Conservation (phyloP, 2,113 vertebrate genomes). For the Notarius lentiginosus region DNA sequence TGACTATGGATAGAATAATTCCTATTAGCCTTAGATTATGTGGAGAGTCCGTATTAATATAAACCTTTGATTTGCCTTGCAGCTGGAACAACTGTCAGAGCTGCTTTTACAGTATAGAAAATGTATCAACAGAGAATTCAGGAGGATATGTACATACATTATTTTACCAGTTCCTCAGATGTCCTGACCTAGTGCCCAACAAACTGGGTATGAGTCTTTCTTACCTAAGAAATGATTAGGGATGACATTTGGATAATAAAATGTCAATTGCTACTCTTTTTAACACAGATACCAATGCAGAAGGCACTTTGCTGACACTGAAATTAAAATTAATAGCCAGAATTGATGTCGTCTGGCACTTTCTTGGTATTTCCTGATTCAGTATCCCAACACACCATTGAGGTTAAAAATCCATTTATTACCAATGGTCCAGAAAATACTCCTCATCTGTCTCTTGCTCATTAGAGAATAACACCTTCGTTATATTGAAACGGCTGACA, state of each 20-base stretch:
- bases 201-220: background rate
- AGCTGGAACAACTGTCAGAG: background rate
- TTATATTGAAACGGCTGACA: slow-evolving; percentile 65
- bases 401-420: slow-evolving; percentile 62
- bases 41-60: background rate
- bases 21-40: background rate
- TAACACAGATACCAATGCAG: slow-evolving; percentile 31
- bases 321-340: slow-evolving; percentile 60
- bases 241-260: slow-evolving; percentile 5
- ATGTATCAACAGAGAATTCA: background rate
- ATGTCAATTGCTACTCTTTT: background rate
- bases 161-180: background rate
- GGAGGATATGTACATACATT: background rate
- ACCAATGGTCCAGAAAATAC: slow-evolving; percentile 52
- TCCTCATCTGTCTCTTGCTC: slow-evolving; percentile 62
- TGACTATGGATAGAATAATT: no score
- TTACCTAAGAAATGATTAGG: slow-evolving; percentile 4
- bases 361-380: slow-evolving; percentile 47
- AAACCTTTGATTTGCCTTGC: background rate
- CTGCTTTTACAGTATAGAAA: background rate
- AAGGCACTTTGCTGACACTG: slow-evolving; percentile 48
- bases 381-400: slow-evolving; percentile 41
- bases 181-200: background rate
- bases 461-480: slow-evolving; percentile 62
- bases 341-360: slow-evolving; percentile 53